Base-by-base conservation (phyloP, 2,113 vertebrate genomes). In the Chloropsis hardwickii region DNA sequence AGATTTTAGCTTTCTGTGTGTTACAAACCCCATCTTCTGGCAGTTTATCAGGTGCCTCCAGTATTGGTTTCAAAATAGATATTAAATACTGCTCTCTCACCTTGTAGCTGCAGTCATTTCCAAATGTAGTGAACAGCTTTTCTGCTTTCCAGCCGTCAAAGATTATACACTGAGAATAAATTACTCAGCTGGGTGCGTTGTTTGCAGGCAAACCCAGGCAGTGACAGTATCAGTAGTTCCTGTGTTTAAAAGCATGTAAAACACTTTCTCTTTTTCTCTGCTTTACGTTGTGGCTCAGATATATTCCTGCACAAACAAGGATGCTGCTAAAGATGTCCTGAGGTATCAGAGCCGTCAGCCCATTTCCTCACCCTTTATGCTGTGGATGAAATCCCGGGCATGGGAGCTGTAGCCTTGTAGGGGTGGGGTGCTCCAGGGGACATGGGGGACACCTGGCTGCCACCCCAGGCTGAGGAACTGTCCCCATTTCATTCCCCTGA, bases 171-270 rank as follows among this genome's bases (percentile, higher is more conserved):
- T 10, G 65, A 94, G 95, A 96, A 97, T 96, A 96, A 96, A 97
- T 96, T 97, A 96, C 94, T 90, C 96, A 95, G 93, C 92, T 96
- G 96, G 94, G 31, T 96, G 94, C 82, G 5, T 42, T 92, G 92
- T 95, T 95, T 90, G 86, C 31, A 95, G 92, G 86, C 90, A 96
- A 93, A 92, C 40, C 65, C 92, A 88, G 76, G 72, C 88, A 78
- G 69, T 86, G 88, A 86, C 95, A 95, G 93, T 92, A 86, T 86
- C 80, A 71, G 72, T 28, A 86, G 93, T 69, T 81, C 57, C 88
- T 92, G 94, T 96, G 95, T 97, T 96, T 94, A 93, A 95, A 94
- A 92, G 82, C 94, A 95, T 93, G 95, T 96, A 95, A 88, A 96
- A 96, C 82, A 84, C 86, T 83, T 69, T 88, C 86, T 86, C 62